Evolutionary conservation across 30 jellyfish, hydroid and myxozoan genomes (phyloP), one percentile per base, ranked within the genome.

Genomic region (Cassiopea xamachana): DNA sequence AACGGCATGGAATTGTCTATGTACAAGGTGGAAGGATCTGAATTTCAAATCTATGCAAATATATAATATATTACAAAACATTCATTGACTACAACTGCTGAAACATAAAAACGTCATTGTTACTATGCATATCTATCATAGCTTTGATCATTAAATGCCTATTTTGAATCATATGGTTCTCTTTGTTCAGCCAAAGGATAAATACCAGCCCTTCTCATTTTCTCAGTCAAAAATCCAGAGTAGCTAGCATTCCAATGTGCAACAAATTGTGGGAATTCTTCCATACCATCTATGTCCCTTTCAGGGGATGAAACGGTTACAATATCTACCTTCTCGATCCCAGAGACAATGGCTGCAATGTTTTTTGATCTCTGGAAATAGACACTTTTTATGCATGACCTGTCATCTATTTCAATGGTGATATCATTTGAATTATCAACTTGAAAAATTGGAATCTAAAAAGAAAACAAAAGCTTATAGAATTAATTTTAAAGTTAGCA

Each of bases 241-340:
- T 62, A 58, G 43, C 77, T 77, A 60, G 71, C 82, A 71, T 88
- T 88, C 99, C 99, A 95, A 75, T 95, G 99, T 2, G 97, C 97
- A 70, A 95, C 83, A 93, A 90, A 88, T 51, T 95, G 99, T 8
- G 89, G 88, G 62, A 82, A 39, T 2, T 90, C 97, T 81, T 75
- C 97, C 8, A 50, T 74, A 48, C 70, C 68, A 13, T 55, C 44
- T 17, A 1, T 61, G 3, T 81, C 92, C 1, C 67, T 75, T 51
- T 44, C 81, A 17, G 81, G 82, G 14, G 95, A 64, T 19, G 91
- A 62, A 58, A 84, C 94, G 77, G 82, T 67, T 12, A 2, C 84
- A 67, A 76, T 17, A 27, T 68, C 85, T 39, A 55, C 75, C 13
- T 80, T 89, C 74, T 43, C 49, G 12, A 75, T 13, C 27, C 92